Evolutionary conservation across 2,888 invertebrate genomes (phyloP), one percentile per base, ranked within the genome.

Genomic region (Drosophila testacea): DNA sequence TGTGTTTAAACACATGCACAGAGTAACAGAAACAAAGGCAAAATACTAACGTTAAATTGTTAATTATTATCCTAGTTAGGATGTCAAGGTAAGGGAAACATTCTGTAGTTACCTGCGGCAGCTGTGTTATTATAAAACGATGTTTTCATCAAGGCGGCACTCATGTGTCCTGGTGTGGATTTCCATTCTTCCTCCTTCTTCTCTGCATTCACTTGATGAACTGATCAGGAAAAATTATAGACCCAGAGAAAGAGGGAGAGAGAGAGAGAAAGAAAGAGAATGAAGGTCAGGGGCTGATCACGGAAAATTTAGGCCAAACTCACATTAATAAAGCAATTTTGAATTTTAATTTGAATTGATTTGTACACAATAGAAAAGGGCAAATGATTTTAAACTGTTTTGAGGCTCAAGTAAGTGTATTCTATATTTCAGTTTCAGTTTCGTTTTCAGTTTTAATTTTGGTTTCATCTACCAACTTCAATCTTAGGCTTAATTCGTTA

Each of bases 11-110:
- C 76, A 90, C 79, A 74, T 87, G 87, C 80, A 90, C 84, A 75
- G 85, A 90, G 73, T 86, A 87, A 86, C 90, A 90, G 68, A 90
- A 90, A 86, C 87, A 89, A 70, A 89, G 79, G 72, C 86, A 90
- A 82, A 90, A 90, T 78, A 90, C 89, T 89, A 79, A 78, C 44
- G 74, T 87, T 84, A 88, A 81, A 83, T 71, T 81, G 79, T 77
- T 73, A 76, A 81, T 68, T 66, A 51, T 46, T 42, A 75, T 61
- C 50, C 52, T 27, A 11, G 56, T 47, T 61, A 28, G 28, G 28
- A 57, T 27, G 2, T 36, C n/a, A 28, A 28, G 44, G 44, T 42
- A 22, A 13, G 6, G 44, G 6, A 27, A 56, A 16, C 28, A 46
- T 27, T 63, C 42, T 27, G 42, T 27, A 73, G 62, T 80, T 87